phyloP scores from a whole-genome alignment of 2,797 vertebrate species.

The Chrosomus eos region DNA sequence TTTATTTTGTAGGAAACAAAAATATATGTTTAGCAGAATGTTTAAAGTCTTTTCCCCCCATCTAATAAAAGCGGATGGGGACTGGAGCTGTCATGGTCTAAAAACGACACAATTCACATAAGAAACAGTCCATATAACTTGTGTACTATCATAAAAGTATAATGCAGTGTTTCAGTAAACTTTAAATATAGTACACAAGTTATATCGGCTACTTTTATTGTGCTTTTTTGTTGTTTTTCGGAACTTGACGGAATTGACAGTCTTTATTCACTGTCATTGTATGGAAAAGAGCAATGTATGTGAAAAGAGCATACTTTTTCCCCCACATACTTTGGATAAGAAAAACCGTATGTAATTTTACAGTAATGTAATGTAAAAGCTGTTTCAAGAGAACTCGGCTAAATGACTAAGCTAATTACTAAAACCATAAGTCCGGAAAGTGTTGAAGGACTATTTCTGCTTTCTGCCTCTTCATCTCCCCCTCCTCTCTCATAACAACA shows the following conservation, averaged over 20 bases:
- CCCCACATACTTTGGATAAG: background rate
- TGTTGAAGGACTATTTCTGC: conserved; percentile 39
- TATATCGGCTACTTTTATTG: background rate
- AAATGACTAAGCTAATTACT: background rate
- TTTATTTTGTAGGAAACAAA: background rate
- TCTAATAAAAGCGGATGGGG: background rate
- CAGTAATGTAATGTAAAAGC: too few relatives aligned
- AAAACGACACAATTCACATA: background rate
- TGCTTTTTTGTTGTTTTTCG: background rate
- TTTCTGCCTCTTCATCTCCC: conserved; percentile 50
- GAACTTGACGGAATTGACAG: background rate
- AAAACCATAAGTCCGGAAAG: background rate
- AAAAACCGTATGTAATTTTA: background rate
- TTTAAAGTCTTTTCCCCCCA: too few relatives aligned
- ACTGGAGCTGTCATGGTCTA: background rate
- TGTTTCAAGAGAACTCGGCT: too few relatives aligned
- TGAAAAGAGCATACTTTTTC: background rate
- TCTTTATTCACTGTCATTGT: background rate
- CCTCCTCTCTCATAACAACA: conserved; percentile 63
- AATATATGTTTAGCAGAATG: background rate
- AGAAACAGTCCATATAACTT: background rate
- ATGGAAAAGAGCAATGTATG: background rate
- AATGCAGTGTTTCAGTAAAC: background rate
- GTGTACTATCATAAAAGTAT: background rate
- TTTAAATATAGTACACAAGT: background rate